phyloP scores from a whole-genome alignment of 2,888 invertebrate genomes.

The Biston stratarius region DNA sequence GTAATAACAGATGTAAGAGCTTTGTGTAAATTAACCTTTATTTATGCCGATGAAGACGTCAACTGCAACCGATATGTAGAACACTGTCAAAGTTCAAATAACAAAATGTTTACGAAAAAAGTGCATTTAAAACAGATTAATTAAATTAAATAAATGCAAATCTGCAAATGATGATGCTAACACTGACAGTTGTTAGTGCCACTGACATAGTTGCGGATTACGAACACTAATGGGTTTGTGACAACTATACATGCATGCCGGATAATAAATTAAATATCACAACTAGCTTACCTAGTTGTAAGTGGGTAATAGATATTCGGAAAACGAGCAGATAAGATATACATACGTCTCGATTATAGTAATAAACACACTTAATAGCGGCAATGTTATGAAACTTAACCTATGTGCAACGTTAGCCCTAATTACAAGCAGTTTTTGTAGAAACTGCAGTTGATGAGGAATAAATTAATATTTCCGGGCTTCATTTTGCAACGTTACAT shows the following conservation, averaged over 20 bases:
- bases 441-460: constrained; percentile 40
- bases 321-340: constrained; percentile 25
- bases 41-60: constrained; percentile 34
- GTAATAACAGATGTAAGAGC: constrained; percentile 37
- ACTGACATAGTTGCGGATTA: constrained; percentile 13
- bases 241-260: constrained; percentile 4
- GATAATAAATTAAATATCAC: constrained; percentile 16
- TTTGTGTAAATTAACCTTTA: constrained; percentile 38
- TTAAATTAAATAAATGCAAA: constrained; percentile 19
- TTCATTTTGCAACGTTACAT: constrained; percentile 37
- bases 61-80: constrained; percentile 32
- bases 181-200: constrained; percentile 6
- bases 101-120: constrained; percentile 24
- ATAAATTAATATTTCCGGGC: constrained; percentile 42
- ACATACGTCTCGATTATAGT: constrained; percentile 25
- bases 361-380: constrained; percentile 36
- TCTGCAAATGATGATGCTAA: constrained; percentile 18
- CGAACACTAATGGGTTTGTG: constrained; percentile 2
- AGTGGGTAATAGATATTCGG: constrained; percentile 27
- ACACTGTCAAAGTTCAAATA: constrained; percentile 35
- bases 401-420: constrained; percentile 42
- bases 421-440: constrained; percentile 39
- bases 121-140: constrained; percentile 15
- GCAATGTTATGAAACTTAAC: constrained; percentile 37
- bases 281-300: constrained; percentile 9